Percentiles rank a stretch among this genome's conserved stretches.
Conservation (phyloP, 2,888 invertebrate genomes). For the Ochropleura plecta region DNA sequence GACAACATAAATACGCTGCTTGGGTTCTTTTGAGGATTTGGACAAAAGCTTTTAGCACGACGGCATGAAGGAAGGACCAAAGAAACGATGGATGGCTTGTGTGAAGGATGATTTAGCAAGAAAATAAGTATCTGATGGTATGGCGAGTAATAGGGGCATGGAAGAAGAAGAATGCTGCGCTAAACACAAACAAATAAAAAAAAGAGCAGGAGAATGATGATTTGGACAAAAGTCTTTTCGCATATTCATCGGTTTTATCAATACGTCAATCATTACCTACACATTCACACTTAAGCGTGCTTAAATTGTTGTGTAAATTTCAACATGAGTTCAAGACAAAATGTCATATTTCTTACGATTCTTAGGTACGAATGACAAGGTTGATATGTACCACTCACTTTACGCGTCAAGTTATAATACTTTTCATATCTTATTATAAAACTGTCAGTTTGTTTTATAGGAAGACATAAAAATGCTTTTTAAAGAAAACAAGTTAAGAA, state of each 20-base stretch:
- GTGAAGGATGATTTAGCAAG: no score
- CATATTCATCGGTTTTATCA: background rate
- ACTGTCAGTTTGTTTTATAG: background rate
- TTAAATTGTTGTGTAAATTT: background rate
- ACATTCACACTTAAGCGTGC: background rate
- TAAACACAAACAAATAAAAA: no score
- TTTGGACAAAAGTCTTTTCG: background rate
- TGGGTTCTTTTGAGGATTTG: background rate
- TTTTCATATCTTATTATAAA: background rate
- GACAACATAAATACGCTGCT: background rate
- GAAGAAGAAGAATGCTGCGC: no score
- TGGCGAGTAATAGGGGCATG: no score
- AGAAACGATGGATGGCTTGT: no score
- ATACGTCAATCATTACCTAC: background rate
- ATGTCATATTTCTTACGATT: background rate
- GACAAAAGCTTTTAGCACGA: background rate
- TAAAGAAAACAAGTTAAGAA: slow-evolving; percentile 17
- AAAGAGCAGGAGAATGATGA: no score
- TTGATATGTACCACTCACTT: slow-evolving; percentile 8
- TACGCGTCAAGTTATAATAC: slow-evolving; percentile 8
- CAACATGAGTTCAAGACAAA: background rate
- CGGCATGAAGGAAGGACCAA: no score
- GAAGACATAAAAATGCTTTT: background rate
- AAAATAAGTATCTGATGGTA: no score
- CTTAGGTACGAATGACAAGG: slow-evolving; percentile 6